Base-by-base conservation (phyloP, 1,140 invertebrate genomes). In the Drosophila cardini region DNA sequence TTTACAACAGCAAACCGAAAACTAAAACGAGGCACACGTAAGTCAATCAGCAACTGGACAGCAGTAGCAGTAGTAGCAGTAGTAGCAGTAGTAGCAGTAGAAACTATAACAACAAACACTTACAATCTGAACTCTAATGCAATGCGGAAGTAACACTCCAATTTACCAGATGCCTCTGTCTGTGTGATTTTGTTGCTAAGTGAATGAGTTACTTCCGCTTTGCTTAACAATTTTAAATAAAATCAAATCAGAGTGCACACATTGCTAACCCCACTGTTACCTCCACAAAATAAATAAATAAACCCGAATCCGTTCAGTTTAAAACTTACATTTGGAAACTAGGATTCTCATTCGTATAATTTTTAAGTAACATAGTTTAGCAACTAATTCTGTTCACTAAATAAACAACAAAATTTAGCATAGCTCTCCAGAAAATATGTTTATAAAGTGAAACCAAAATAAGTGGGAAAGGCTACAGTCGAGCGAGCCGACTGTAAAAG, bases 131-230 rank as follows among this genome's bases (percentile, higher is more conserved):
- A 74, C 83, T 38, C 78, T 87, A 87, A 87, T 87, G 83, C 76
- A 87, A 87, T 87, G 79, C 83, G 83, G 83, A 87, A 87, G 83
- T 87, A 80, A 87, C 84, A 87, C 83, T 87, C 79, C 79, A 87
- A 83, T 87, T 83, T 87, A 65, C 64, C 38, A 45, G 46, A 60
- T 53, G 40, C 10, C 56, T 58, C 16, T 26, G 10, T 58, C 13
- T 52, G 38, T 26, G 2, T 16, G 82, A 86, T 86, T 82, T 86
- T 81, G 78, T 77, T 87, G 72, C 79, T 87, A 87, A 87, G 83
- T 80, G 83, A 87, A 87, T 87, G 83, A 82, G 83, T 87, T 87
- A 80, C 83, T 77, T 87, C 83, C 83, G 83, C 69, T 83, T 87
- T 71, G 76, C 70, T 78, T 71, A 87, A 87, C 83, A 87, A 83